These are phyloP conservation scores for Fistularia commersonii DNA, from an alignment of 2,797 vertebrate genomes.

Conservation along the genomic window DNA sequence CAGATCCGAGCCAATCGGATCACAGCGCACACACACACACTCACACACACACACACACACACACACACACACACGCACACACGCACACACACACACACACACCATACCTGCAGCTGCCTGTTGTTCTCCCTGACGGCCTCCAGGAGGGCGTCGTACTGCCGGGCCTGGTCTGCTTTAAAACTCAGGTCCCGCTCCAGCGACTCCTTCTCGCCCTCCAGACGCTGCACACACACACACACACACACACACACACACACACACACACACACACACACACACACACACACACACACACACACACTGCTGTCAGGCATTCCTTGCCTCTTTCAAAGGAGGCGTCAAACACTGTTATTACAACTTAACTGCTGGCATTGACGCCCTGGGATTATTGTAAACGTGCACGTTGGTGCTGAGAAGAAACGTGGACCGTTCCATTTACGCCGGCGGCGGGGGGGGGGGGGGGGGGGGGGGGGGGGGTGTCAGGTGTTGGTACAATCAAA, in stretches of 20 bases:
- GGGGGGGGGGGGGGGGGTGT: too few species aligned
- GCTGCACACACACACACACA: constrained; percentile 60
- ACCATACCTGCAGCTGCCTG: constrained; percentile 86
- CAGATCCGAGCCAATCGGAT: too few species aligned
- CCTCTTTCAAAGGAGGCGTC: neutral
- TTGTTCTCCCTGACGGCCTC: constrained; percentile 87
- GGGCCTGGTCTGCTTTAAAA: constrained; percentile 87
- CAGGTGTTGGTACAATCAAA: too few species aligned
- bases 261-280: neutral
- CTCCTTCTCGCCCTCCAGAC: constrained; percentile 84
- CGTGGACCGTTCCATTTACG: too few species aligned
- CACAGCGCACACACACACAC: too few species aligned
- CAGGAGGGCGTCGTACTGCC: constrained; percentile 86
- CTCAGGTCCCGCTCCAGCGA: constrained; percentile 84
- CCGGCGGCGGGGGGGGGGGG: too few species aligned
- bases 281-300: neutral
- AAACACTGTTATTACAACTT: neutral
- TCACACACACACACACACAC: too few species aligned
- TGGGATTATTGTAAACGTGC: too few species aligned
- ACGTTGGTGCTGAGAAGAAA: too few species aligned
- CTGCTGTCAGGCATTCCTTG: neutral
- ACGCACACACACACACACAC: too few species aligned
- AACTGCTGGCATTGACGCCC: too few species aligned
- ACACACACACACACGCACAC: too few species aligned
- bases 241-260: neutral